Evolutionary conservation across 2,797 vertebrate species (phyloP).

Genomic region (Harpagifer antarcticus): DNA sequence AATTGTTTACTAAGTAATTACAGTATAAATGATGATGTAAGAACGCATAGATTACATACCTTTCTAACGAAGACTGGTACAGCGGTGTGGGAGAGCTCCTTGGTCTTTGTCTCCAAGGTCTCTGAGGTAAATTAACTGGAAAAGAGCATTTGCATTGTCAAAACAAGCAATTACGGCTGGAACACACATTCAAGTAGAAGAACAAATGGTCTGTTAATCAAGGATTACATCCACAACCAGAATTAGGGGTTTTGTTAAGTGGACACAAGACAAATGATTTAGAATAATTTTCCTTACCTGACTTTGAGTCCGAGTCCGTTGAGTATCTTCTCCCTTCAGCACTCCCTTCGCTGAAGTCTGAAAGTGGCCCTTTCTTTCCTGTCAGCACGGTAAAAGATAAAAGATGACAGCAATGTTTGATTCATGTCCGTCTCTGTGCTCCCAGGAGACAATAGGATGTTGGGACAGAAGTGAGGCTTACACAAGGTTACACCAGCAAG

Average conservation of each 20-base stretch:
- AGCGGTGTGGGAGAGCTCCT: constrained; percentile 76
- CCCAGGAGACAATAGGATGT: constrained; percentile 47
- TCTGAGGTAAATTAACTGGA: constrained; percentile 81
- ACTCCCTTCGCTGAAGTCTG: constrained; percentile 84
- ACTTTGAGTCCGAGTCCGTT: constrained; percentile 84
- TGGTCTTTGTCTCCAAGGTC: constrained; percentile 81
- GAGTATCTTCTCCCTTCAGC: constrained; percentile 84
- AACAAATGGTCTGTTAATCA: constrained; percentile 8
- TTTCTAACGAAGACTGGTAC: constrained; percentile 77
- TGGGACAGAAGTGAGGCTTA: constrained; percentile 43
- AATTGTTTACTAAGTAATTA: background rate
- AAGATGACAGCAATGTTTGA: constrained; percentile 52
- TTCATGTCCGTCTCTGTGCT: constrained; percentile 29
- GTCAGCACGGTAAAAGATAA: constrained; percentile 65
- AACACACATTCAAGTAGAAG: background rate
- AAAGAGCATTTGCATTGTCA: background rate
- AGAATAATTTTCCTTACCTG: constrained; percentile 70
- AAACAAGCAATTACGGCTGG: background rate
- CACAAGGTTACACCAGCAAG: constrained; percentile 63
- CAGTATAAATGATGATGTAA: background rate
- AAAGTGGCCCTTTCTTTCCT: constrained; percentile 85
- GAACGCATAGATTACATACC: constrained; percentile 57
- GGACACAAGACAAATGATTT: background rate
- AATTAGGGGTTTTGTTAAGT: background rate
- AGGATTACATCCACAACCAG: constrained; percentile 4